Base-by-base conservation (phyloP, 2,797 vertebrate genomes). In the Aeoliscus strigatus region DNA sequence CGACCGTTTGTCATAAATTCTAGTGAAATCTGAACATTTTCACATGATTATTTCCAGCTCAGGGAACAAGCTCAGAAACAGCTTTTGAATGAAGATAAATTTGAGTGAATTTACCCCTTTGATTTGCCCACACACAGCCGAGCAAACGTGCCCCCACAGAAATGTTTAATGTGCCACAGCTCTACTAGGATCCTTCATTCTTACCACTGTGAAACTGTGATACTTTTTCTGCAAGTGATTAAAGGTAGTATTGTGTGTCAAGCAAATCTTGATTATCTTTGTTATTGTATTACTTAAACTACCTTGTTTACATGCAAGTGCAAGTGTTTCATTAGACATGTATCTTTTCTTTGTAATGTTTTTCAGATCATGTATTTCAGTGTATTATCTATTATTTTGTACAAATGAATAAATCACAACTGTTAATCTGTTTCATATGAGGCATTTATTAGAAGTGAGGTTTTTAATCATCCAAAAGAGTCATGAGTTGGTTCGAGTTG, bases 371-470 rank as follows among this genome's bases (percentile, higher is more conserved):
- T 27, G 38, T 43, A 40, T 49, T 33, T 60, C 21, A 43, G 40
- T 26, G 6, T 25, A 50, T 66, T 74, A 43, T 77, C 40, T 67
- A 57, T 42, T 36, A 36, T 73, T 73, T 76, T 70, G 40, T 66
- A 75, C 49, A 40, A 70, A 43, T 37, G n/a, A 75, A 76, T 77
- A 69, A 72, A 68, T 29, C 27, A 51, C 40, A 37, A 26, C 42
- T 40, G 15, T 53, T 21, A 50, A 47, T 13, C 53, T 11, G 17
- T 24, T 25, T 49, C 3, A 26, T 28, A 13, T 26, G 24, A 30
- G 5, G 5, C 4, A 14, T 37, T 15, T 31, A 4, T 27, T n/a
- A n/a, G 1, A 35, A 11, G 3, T n/a, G n/a, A n/a, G n/a, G n/a
- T n/a, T n/a, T n/a, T n/a, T n/a, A n/a, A n/a, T n/a, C n/a, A n/a